Evolutionary conservation across 1,140 invertebrate genomes (phyloP), one percentile per base, ranked within the genome.

Genomic region (Leptoteleia sp.): DNA sequence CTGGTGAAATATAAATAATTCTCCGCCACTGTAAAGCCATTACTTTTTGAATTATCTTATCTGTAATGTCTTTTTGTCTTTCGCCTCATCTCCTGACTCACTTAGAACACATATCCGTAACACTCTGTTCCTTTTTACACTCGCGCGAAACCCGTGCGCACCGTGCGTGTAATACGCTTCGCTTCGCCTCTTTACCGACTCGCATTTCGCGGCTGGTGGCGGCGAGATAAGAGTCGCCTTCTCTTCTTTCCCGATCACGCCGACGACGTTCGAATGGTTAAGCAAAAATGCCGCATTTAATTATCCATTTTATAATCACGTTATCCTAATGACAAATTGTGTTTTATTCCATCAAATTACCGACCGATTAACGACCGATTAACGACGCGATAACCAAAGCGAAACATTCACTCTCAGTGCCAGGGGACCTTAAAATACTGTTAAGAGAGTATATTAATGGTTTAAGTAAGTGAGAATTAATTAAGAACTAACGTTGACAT

Each of bases 121-220:
- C 45, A 29, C 29, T 62, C 31, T 29, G 48, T 45, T 62, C 31
- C 57, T 47, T 79, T 72, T 73, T 54, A 59, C 57, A 73, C 76
- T 55, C 55, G 61, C 62, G 61, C 70, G 40, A 75, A 57, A 38
- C 31, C 47, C 52, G 70, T 59, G 77, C 70, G 71, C 77, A 75
- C 38, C 65, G 77, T 71, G 77, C 77, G 77, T 79, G 77, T 75
- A 75, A 79, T 79, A 71, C 59, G 77, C 77, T 73, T 72, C 76
- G 65, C 62, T 38, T 75, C 64, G 70, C 47, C 70, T 79, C 70
- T 71, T 79, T 75, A 71, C 77, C 59, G 52, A 75, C 70, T 75
- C 70, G 42, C 70, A 64, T 79, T 73, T 73, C 77, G 64, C 77
- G 70, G 77, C 77, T 75, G 77, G 77, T 79, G 71, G 77, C 65